phyloP scores from a whole-genome alignment of 2,888 invertebrate species.

The Callosobruchus maculatus region DNA sequence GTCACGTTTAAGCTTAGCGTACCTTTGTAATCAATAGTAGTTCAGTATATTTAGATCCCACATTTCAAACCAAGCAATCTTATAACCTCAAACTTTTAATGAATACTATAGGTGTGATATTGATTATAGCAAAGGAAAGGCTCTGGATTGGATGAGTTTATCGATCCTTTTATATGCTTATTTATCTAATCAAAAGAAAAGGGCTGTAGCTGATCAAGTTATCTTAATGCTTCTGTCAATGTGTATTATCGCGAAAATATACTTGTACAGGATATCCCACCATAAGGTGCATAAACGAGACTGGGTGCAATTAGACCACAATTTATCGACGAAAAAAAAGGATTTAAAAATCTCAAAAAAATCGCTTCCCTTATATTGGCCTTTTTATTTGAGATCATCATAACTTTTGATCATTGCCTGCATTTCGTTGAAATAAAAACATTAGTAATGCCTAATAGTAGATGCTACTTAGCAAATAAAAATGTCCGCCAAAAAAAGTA shows the following conservation, averaged over 20 bases:
- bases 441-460: no score
- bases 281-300: no score
- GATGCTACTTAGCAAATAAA: no score
- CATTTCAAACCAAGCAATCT: background rate
- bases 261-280: no score
- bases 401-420: no score
- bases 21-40: constrained; percentile 29
- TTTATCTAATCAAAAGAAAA: background rate
- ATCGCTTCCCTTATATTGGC: no score
- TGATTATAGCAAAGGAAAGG: background rate
- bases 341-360: no score
- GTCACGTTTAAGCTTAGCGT: constrained; percentile 33
- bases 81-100: background rate
- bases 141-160: background rate
- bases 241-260: background rate
- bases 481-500: no score
- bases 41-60: constrained; percentile 26
- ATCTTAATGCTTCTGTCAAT: background rate
- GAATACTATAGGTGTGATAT: background rate
- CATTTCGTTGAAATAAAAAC: no score
- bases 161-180: background rate
- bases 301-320: no score
- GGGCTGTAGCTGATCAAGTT: background rate
- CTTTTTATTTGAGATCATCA: no score
- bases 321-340: no score